Conservation (phyloP, 2,888 invertebrate species). For the Imbricaverruca yamaguchii region DNA sequence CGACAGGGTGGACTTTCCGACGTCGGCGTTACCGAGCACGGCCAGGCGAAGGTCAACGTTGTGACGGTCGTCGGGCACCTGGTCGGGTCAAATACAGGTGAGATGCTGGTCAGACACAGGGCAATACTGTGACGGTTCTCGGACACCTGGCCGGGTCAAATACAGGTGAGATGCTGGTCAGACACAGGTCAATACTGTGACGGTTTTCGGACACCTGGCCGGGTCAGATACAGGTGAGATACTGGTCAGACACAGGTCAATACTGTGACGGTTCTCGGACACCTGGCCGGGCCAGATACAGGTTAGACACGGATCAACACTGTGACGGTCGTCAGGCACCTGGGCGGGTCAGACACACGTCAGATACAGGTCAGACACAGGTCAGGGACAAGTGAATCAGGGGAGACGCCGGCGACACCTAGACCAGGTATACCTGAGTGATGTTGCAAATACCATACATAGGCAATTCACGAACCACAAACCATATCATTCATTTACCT, state of each 20-base stretch:
- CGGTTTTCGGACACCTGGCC: slow-evolving; percentile 66
- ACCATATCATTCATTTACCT: too few relatives aligned
- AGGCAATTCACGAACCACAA: too few relatives aligned
- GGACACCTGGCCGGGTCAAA: slow-evolving; percentile 48
- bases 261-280: slow-evolving; percentile 76
- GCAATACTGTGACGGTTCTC: slow-evolving; percentile 81
- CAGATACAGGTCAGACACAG: too few relatives aligned
- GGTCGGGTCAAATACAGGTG: background rate
- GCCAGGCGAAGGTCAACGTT: slow-evolving; percentile 90
- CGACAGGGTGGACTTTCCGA: slow-evolving; percentile 93
- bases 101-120: too few relatives aligned
- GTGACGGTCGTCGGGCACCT: slow-evolving; percentile 73
- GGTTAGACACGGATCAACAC: slow-evolving; percentile 65
- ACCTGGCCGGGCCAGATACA: slow-evolving; percentile 41
- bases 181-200: slow-evolving; percentile 81
- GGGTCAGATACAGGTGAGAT: too few relatives aligned
- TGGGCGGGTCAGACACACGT: slow-evolving; percentile 34
- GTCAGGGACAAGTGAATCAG: too few relatives aligned
- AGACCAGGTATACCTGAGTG: too few relatives aligned
- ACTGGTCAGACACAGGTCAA: too few relatives aligned
- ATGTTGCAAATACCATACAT: too few relatives aligned
- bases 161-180: slow-evolving; percentile 55
- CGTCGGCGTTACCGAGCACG: slow-evolving; percentile 98
- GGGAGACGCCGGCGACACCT: too few relatives aligned
- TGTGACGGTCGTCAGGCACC: slow-evolving; percentile 75